Evolutionary conservation across 2,797 vertebrate species (phyloP).

Genomic region (Schizothorax lantsangensis): DNA sequence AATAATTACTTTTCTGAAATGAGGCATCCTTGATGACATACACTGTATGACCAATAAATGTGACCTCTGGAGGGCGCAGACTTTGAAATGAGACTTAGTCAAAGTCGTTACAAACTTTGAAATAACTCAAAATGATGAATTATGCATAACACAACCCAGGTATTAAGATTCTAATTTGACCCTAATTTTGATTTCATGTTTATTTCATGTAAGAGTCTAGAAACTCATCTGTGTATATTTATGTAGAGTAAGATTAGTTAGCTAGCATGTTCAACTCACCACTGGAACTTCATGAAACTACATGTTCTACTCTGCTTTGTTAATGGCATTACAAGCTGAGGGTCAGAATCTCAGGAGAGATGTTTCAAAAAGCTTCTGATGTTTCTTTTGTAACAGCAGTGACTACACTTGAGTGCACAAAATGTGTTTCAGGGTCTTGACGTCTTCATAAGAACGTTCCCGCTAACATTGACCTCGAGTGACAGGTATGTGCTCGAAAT

Average conservation of each 20-base stretch:
- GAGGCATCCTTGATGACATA: neutral
- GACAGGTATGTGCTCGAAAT: slow-evolving; percentile 24
- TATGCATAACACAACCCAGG: neutral
- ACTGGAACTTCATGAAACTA: slow-evolving; percentile 14
- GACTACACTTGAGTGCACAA: slow-evolving; percentile 7
- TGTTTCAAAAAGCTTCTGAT: slow-evolving; percentile 19
- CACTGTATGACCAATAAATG: neutral
- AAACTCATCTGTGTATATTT: neutral
- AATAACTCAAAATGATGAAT: neutral
- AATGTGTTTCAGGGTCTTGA: slow-evolving; percentile 10
- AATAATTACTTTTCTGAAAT: neutral
- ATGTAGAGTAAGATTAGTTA: neutral
- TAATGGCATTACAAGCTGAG: slow-evolving; percentile 28
- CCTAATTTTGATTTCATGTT: neutral
- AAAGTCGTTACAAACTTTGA: neutral
- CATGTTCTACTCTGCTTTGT: slow-evolving; percentile 7
- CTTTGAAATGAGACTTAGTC: neutral
- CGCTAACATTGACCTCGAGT: slow-evolving; percentile 27
- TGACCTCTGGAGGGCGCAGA: neutral
- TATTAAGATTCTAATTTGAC: neutral
- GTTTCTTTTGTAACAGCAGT: neutral
- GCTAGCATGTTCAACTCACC: neutral
- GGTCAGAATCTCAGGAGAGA: slow-evolving; percentile 24
- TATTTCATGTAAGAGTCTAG: neutral
- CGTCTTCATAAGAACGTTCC: neutral